Evolutionary conservation across 2,113 vertebrate genomes (phyloP), one percentile per base, ranked within the genome.

Genomic region (Sclerurus mexicanus): DNA sequence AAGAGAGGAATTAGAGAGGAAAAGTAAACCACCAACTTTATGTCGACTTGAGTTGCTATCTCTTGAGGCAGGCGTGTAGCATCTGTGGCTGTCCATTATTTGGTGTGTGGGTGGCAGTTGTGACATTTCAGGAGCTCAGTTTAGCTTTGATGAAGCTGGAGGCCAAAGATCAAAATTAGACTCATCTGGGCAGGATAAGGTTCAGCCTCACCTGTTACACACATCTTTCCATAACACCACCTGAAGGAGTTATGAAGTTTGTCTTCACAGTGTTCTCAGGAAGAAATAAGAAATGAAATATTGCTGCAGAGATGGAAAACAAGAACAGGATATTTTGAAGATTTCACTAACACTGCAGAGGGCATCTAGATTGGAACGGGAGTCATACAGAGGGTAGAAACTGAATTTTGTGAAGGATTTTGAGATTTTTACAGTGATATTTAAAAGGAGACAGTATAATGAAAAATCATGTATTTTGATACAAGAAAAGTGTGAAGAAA

Each of bases 101-200:
- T 35, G 30, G 24, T 86, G 64, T 23, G 75, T 93, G 86, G 67
- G 79, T 86, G 52, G 81, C 53, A 94, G 37, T 56, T 46, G 67
- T 88, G 90, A 93, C 83, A 90, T 91, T 95, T 94, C 72, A 90
- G 90, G 64, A 92, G 49, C 67, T 86, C 79, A 71, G 64, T 88
- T 89, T 84, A 89, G 39, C 73, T 88, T 56, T 10, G 17, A 75
- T 81, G 82, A 88, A 89, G 44, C 52, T 92, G 69, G 47, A 94
- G 39, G 68, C 86, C 64, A 86, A 47, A 93, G 82, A 94, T 80
- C 82, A 95, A 90, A 93, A 83, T 75, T 63, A 85, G 42, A 73
- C 47, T 88, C 68, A 60, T 88, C 63, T 69, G 52, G 44, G 56
- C 67, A 73, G 72, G 69, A 78, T 88, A 72, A 93, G 49, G 44